A percentile compares a stretch with the other conserved stretches of the same genome.
phyloP scores from a whole-genome alignment of 2,888 invertebrate species.

The Drosophila maculinotata region DNA sequence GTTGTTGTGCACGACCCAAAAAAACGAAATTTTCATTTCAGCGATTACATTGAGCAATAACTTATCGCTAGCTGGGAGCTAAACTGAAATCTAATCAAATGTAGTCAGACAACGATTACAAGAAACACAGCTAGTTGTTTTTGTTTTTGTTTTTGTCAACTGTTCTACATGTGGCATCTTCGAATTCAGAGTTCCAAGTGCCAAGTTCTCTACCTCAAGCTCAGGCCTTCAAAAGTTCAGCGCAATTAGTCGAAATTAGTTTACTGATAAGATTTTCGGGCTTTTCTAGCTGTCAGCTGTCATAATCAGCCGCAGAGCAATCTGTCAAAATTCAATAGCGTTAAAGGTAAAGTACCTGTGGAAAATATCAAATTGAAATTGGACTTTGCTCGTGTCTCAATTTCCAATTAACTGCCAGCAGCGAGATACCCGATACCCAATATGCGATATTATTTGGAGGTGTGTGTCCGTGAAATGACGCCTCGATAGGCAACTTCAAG shows the following conservation, averaged over 20 bases:
- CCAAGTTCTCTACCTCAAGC: slow-evolving; percentile 16
- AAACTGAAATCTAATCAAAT: slow-evolving; percentile 33
- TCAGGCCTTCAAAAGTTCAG: slow-evolving; percentile 44
- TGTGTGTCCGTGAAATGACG: slow-evolving; percentile 36
- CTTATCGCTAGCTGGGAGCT: slow-evolving; percentile 34
- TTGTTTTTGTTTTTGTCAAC: not conserved
- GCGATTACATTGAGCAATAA: slow-evolving; percentile 57
- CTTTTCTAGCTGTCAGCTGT: slow-evolving; percentile 3
- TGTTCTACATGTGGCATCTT: slow-evolving; percentile 7
- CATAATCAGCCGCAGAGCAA: slow-evolving; percentile 29
- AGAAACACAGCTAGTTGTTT: not conserved
- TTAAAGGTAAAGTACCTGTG: slow-evolving; percentile 29
- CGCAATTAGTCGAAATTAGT: slow-evolving; percentile 39
- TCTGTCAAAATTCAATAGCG: slow-evolving; percentile 25
- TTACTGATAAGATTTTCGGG: slow-evolving; percentile 36
- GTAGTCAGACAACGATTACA: slow-evolving; percentile 37
- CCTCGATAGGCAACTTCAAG: slow-evolving; percentile 38
- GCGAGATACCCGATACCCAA: slow-evolving; percentile 51
- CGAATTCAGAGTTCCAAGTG: too few species aligned
- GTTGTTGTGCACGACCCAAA: too few species aligned
- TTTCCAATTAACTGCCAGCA: slow-evolving; percentile 66
- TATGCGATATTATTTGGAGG: slow-evolving; percentile 5
- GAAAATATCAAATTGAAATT: slow-evolving; percentile 5
- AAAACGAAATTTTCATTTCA: slow-evolving; percentile 17
- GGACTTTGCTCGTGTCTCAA: slow-evolving; percentile 69